phyloP scores from a whole-genome alignment of 1,140 invertebrate genomes.

The Drosophila lini region DNA sequence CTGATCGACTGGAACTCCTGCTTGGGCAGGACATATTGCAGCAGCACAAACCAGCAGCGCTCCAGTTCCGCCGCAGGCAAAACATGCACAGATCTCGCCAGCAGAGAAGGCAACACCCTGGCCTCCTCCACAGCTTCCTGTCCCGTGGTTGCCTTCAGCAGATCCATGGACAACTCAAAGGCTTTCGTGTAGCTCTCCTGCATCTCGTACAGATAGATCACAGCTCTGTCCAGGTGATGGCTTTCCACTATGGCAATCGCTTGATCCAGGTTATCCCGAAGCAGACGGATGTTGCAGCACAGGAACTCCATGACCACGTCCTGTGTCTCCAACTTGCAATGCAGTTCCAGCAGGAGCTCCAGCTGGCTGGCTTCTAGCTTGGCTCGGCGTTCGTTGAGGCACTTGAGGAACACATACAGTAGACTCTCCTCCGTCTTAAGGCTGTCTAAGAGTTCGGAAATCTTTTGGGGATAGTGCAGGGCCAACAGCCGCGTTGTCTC shows the following conservation, averaged over 20 bases:
- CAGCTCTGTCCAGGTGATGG: slow-evolving; percentile 80
- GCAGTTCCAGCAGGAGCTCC: slow-evolving; percentile 88
- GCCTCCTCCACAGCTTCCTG: slow-evolving; percentile 35
- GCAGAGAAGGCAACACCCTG: slow-evolving; percentile 76
- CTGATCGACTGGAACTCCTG: slow-evolving; percentile 76
- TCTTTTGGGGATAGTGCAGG: slow-evolving; percentile 84
- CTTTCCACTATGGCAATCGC: slow-evolving; percentile 84
- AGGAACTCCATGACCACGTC: slow-evolving; percentile 71
- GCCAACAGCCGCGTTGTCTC: slow-evolving; percentile 86
- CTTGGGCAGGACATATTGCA: slow-evolving; percentile 81
- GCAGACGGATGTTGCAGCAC: slow-evolving; percentile 31
- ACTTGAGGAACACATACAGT: slow-evolving; percentile 87
- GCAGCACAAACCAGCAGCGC: slow-evolving; percentile 84
- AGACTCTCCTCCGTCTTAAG: slow-evolving; percentile 84
- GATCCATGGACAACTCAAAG: slow-evolving; percentile 84
- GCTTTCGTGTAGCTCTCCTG: slow-evolving; percentile 84
- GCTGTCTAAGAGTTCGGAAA: slow-evolving; percentile 80
- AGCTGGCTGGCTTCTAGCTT: slow-evolving; percentile 86
- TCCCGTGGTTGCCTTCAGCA: slow-evolving; percentile 56
- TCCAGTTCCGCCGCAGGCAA: slow-evolving; percentile 82
- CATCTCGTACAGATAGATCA: slow-evolving; percentile 85
- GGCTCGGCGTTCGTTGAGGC: slow-evolving; percentile 86
- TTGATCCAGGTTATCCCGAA: slow-evolving; percentile 72
- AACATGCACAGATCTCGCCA: slow-evolving; percentile 82
- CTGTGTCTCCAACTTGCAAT: slow-evolving; percentile 87